Evolutionary conservation across 2,797 vertebrate species (phyloP).

Genomic region (Typhlichthys eigenmanni): DNA sequence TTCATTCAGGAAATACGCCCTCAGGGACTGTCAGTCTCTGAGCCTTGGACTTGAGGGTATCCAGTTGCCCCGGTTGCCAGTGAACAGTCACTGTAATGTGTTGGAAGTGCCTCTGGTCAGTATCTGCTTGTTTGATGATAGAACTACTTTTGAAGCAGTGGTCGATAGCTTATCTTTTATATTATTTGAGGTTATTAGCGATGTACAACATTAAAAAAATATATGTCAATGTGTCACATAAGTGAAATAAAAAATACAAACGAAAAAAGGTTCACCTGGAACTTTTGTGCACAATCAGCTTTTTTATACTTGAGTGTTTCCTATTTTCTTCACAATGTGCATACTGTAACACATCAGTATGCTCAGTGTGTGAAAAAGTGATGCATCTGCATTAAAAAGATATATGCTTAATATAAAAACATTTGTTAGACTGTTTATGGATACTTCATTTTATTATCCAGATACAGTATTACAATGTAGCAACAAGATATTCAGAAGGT

Average conservation of each 20-base stretch:
- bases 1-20: conserved; percentile 60
- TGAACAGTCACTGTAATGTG: conserved; percentile 25
- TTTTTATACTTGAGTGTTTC: no score
- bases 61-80: conserved; percentile 46
- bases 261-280: no score
- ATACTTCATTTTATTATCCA: no score
- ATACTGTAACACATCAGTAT: no score
- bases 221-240: neutral
- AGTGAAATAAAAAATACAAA: no score
- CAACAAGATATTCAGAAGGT: no score
- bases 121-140: conserved; percentile 20
- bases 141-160: conserved; percentile 26
- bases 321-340: no score
- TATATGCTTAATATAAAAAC: no score
- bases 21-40: conserved; percentile 40
- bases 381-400: conserved; percentile 8
- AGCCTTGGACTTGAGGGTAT: conserved; percentile 47
- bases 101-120: conserved; percentile 26
- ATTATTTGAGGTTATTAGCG: conserved; percentile 20
- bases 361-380: no score
- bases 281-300: no score
- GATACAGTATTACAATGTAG: no score
- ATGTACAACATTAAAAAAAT: conserved; percentile 10
- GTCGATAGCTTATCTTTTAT: conserved; percentile 10
- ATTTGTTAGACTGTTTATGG: no score